These are phyloP conservation scores for Oreotrochilus melanogaster DNA, from an alignment of 2,113 vertebrate genomes.

Conservation along the genomic window DNA sequence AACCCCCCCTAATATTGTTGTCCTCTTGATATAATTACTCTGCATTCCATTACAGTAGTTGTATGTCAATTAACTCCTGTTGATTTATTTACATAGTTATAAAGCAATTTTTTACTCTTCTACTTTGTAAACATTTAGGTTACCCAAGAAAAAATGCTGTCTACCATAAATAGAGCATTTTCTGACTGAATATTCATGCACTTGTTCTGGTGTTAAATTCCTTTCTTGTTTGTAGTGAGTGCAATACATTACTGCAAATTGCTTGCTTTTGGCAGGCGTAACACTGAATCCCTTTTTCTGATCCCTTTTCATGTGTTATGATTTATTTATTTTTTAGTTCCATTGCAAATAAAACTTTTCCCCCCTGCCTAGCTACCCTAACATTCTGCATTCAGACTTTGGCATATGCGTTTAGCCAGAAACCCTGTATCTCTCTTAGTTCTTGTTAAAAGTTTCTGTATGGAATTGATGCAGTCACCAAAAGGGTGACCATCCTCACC, in stretches of 20 bases:
- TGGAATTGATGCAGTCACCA: background rate
- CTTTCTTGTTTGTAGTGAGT: background rate
- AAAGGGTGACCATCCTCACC: background rate
- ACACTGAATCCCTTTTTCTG: background rate
- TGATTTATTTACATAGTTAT: background rate
- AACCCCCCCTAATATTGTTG: background rate
- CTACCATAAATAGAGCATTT: background rate
- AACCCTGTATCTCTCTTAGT: background rate
- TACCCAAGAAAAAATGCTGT: background rate
- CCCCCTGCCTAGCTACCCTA: background rate
- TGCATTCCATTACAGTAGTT: background rate
- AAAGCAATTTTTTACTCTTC: background rate
- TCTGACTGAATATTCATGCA: background rate
- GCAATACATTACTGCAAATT: background rate
- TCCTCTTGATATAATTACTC: background rate
- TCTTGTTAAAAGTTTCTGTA: background rate
- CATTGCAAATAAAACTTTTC: background rate
- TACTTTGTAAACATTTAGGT: background rate
- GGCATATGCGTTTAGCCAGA: background rate
- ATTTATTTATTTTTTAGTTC: background rate
- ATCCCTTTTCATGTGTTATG: background rate
- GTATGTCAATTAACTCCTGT: background rate
- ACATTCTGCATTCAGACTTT: background rate
- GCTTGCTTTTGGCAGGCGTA: background rate
- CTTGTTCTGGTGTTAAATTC: slow-evolving; percentile 26